A percentile compares a stretch with the other conserved stretches of the same genome.
phyloP scores from a whole-genome alignment of 1,140 invertebrate species.

The Camponotus vicinus region DNA sequence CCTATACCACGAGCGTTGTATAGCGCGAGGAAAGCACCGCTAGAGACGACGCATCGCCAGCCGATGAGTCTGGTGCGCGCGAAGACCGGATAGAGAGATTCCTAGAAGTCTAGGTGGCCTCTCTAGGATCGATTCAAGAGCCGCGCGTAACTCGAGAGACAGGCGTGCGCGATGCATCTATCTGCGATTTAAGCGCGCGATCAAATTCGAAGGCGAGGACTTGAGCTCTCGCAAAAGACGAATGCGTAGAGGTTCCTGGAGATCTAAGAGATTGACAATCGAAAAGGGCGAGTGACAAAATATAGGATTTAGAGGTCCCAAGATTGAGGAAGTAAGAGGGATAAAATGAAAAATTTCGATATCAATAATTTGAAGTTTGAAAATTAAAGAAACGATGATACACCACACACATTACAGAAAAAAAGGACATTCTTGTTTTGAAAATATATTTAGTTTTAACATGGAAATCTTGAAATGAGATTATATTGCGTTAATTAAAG shows the following conservation, averaged over 20 bases:
- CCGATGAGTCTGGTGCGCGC: conserved; percentile 62
- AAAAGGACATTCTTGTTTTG: too few relatives aligned
- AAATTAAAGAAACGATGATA: background rate
- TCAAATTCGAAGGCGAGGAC: background rate
- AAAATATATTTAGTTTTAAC: too few relatives aligned
- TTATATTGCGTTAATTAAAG: too few relatives aligned
- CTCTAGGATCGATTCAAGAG: conserved; percentile 33
- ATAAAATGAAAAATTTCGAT: background rate
- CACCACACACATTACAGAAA: background rate
- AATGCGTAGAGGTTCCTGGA: background rate
- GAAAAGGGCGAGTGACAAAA: background rate
- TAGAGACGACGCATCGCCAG: conserved; percentile 73
- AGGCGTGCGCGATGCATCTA: background rate
- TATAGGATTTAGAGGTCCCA: background rate
- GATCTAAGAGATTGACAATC: background rate
- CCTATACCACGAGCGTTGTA: conserved; percentile 82
- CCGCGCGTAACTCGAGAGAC: conserved; percentile 1
- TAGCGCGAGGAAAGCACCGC: conserved; percentile 71
- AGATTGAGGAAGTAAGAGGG: background rate
- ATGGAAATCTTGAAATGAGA: too few relatives aligned
- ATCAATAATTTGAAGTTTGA: background rate
- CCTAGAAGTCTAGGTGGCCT: conserved; percentile 18
- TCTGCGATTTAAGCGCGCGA: background rate
- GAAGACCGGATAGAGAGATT: conserved; percentile 34
- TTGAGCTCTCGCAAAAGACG: background rate